A percentile compares a stretch with the other conserved stretches of the same genome.
phyloP scores from a whole-genome alignment of 2,113 vertebrate genomes.

The Coreoperca whiteheadi region DNA sequence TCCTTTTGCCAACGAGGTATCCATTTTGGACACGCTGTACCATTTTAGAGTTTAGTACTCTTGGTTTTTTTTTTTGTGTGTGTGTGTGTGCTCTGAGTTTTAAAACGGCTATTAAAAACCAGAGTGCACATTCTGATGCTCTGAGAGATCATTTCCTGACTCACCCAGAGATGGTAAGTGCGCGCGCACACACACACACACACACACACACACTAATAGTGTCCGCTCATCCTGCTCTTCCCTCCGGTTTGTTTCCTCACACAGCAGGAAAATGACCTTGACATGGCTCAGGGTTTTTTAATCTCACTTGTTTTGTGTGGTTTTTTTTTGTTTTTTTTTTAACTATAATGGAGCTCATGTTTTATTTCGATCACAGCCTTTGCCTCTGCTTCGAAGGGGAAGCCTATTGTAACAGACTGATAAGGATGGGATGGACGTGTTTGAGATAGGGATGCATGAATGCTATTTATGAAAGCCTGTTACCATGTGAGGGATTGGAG shows the following conservation, averaged over 20 bases:
- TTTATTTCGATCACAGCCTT: no score
- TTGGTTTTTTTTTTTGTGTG: no score
- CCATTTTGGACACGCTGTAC: neutral
- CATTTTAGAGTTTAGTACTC: neutral
- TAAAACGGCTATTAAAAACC: slow-evolving; percentile 13
- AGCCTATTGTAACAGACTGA: neutral
- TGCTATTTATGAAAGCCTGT: slow-evolving; percentile 28
- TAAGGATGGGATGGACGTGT: slow-evolving; percentile 29
- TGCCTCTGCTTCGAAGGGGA: slow-evolving; percentile 9
- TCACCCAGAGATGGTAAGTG: neutral
- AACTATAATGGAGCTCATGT: slow-evolving; percentile 17
- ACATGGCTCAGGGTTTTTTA: slow-evolving; percentile 37
- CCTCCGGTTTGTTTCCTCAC: slow-evolving; percentile 43
- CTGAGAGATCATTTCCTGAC: slow-evolving; percentile 22
- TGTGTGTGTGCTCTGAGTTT: slow-evolving; percentile 4
- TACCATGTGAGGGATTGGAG: slow-evolving; percentile 11
- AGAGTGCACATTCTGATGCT: neutral
- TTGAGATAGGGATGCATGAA: slow-evolving; percentile 3
- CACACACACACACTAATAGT: neutral
- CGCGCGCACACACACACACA: neutral
- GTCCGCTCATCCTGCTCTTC: slow-evolving; percentile 17
- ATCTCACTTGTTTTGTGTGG: slow-evolving; percentile 19
- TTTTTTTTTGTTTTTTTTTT: neutral
- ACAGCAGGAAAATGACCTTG: slow-evolving; percentile 52
- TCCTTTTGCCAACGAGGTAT: neutral